phyloP scores from a whole-genome alignment of 1,140 invertebrate species.

The Drepana arcuata region DNA sequence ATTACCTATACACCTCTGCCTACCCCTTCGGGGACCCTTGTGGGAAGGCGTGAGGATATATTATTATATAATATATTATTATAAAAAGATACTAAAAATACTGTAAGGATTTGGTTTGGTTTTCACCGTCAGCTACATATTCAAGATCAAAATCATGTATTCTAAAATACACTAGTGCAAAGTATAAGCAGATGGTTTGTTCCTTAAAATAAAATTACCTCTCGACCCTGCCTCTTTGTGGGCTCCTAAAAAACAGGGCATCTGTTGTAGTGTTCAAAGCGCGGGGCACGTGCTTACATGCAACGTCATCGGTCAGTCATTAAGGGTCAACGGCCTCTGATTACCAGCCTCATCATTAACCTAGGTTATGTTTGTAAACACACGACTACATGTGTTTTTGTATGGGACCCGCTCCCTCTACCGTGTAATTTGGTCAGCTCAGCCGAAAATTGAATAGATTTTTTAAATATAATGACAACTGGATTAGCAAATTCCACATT shows the following conservation, averaged over 20 bases:
- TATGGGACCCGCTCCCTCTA: constrained; percentile 23
- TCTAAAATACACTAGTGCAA: too few relatives aligned
- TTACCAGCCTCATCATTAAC: constrained; percentile 67
- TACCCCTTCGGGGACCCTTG: too few relatives aligned
- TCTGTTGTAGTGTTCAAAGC: constrained; percentile 20
- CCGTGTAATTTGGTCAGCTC: constrained; percentile 32
- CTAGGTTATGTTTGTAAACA: constrained; percentile 72
- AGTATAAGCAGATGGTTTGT: not conserved
- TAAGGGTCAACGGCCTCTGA: constrained; percentile 65
- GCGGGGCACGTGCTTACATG: constrained; percentile 57
- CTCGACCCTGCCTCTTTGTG: constrained; percentile 16
- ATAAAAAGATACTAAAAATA: too few relatives aligned
- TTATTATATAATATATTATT: too few relatives aligned
- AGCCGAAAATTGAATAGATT: too few relatives aligned
- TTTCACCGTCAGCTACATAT: not conserved
- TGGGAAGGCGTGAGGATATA: too few relatives aligned
- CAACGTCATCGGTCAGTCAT: constrained; percentile 68
- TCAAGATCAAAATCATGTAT: too few relatives aligned
- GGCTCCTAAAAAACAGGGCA: constrained; percentile 21
- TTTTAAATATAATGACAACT: too few relatives aligned
- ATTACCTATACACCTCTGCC: too few relatives aligned
- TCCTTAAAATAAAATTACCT: not conserved
- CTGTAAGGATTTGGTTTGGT: not conserved
- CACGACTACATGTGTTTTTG: constrained; percentile 37
- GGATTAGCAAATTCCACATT: too few relatives aligned